phyloP scores from a whole-genome alignment of 2,888 invertebrate genomes.

The Tetanocera ferruginea region DNA sequence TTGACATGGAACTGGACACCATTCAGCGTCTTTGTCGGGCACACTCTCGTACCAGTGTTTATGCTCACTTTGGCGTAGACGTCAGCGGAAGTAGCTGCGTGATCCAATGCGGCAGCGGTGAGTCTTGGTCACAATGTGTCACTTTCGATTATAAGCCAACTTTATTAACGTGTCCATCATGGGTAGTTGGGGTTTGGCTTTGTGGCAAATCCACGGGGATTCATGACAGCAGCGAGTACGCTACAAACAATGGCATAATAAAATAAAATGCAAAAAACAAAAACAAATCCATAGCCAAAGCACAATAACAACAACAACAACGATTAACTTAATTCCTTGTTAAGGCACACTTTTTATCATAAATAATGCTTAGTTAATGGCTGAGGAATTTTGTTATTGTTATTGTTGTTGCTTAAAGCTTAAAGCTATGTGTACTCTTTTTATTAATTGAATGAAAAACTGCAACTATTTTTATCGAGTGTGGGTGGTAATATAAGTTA shows the following conservation, averaged over 20 bases:
- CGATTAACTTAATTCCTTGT: not conserved
- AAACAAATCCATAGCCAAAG: not conserved
- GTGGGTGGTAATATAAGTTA: no score
- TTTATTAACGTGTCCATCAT: conserved; percentile 31
- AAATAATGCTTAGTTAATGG: not conserved
- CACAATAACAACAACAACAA: conserved; percentile 9
- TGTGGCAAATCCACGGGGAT: not conserved
- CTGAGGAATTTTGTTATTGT: not conserved
- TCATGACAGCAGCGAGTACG: not conserved
- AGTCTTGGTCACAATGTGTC: conserved; percentile 13
- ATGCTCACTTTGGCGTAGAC: no score
- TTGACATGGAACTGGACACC: no score
- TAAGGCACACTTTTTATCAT: not conserved
- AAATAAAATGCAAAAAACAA: no score
- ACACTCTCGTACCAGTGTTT: no score
- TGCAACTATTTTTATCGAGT: not conserved
- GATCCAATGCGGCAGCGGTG: not conserved
- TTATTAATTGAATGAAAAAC: not conserved
- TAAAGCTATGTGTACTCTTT: not conserved
- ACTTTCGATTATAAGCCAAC: conserved; percentile 46
- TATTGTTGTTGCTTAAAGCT: conserved; percentile 4
- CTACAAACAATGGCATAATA: not conserved
- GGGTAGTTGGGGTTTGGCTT: not conserved
- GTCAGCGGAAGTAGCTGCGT: no score
- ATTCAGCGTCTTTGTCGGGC: no score